Evolutionary conservation across 2,888 invertebrate species (phyloP), one percentile per base, ranked within the genome.

Genomic region (Amphimallon solstitiale): DNA sequence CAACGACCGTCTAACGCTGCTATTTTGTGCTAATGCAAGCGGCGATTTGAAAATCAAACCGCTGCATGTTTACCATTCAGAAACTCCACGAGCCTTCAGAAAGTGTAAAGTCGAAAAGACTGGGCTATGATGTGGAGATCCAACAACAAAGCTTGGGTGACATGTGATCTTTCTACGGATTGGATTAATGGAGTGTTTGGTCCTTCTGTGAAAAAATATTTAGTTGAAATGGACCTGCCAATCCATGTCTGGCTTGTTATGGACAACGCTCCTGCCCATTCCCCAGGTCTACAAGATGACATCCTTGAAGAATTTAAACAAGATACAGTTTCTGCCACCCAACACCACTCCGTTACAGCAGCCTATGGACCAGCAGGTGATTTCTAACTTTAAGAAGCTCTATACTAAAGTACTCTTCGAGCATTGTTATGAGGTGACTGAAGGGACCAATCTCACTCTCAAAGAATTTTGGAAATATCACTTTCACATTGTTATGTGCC

Each of bases 321-420:
- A 66, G 59, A 45, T 73, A n/a, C n/a, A n/a, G n/a, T n/a, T 66
- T 61, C 52, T 74, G 38, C 17, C 49, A 35, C 37, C 15, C 43
- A 51, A 49, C 10, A 51, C 72, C 61, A 74, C 72, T 67, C 72
- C n/a, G 35, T 12, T 75, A 37, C 48, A 77, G 12, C 74, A 76
- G 69, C 71, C 72, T 19, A 71, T 76, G 69, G 70, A 77, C 37
- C 72, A 74, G 65, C 68, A 76, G 61, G 72, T 73, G 7, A 69
- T 75, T 66, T 68, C 67, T 9, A 74, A 73, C 40, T 72, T 75
- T 61, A 74, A 76, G 67, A 75, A 74, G 46, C 67, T 75, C 21
- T 71, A 75, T 35, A 73, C 69, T 21, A 38, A 70, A 34, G 5
- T 5, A 23, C 23, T 23, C 5, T 23, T 23, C 5, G 23, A 23